A percentile compares a stretch with the other conserved stretches of the same genome.
Conservation (phyloP, 2,113 vertebrate genomes). For the Hydropotes inermis region DNA sequence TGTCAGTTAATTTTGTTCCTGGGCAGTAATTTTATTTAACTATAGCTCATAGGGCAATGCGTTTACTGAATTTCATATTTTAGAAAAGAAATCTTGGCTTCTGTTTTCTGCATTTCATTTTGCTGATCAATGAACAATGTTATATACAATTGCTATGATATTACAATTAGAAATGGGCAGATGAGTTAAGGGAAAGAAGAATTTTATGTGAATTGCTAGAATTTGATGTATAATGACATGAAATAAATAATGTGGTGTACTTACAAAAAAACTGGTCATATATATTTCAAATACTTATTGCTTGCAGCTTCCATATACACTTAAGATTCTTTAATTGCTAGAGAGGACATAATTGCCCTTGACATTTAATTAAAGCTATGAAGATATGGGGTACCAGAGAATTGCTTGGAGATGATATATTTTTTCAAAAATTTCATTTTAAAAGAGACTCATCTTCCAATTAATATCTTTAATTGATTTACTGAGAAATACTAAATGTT, state of each 20-base stretch:
- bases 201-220: conserved; percentile 20
- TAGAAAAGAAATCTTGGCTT: conserved; percentile 1
- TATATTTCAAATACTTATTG: conserved; percentile 41
- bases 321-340: conserved; percentile 65
- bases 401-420: conserved; percentile 59
- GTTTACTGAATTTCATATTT: conserved; percentile 33
- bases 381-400: conserved; percentile 60
- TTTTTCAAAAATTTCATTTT: conserved; percentile 54
- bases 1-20: conserved; percentile 7
- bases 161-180: neutral
- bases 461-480: conserved; percentile 79
- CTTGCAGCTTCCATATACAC: conserved; percentile 36
- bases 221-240: conserved; percentile 27
- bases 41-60: neutral
- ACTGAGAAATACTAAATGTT: conserved; percentile 67
- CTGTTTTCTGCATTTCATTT: conserved; percentile 12
- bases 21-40: neutral
- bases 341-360: conserved; percentile 70
- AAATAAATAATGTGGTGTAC: neutral
- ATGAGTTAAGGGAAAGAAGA: conserved; percentile 3
- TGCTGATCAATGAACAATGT: neutral
- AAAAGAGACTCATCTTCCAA: conserved; percentile 65
- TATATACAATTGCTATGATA: neutral
- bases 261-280: conserved; percentile 27
- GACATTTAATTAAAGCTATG: conserved; percentile 76